Base-by-base conservation (phyloP, 2,888 invertebrate genomes). In the Polydrusus pterygomalis region DNA sequence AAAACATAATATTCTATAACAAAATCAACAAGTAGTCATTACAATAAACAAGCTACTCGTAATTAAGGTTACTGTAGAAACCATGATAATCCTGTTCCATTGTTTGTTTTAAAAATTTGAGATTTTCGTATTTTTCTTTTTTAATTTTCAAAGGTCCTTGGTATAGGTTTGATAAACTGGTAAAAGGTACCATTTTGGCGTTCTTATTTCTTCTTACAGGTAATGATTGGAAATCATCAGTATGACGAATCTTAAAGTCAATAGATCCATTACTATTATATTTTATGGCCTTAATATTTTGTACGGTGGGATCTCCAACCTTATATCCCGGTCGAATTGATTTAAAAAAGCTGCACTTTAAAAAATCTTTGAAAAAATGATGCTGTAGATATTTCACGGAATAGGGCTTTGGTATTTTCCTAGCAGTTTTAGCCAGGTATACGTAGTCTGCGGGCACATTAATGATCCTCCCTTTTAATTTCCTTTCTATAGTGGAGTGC, bases 401-500 rank as follows among this genome's bases (percentile, higher is more conserved):
- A 58, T 65, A 77, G 10, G 69, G 72, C 17, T 49, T 69, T 18
- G 72, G 69, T 20, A 54, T 63, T 62, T 71, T 54, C 63, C 64
- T 64, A 30, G 72, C 72, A 38, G 45, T 54, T 34, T 18, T 17
- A 67, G 67, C 73, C 25, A 65, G 38, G 7, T 65, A 17, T 13
- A 71, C 67, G 47, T 70, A 71, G 25, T 78, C 74, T 10, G 72
- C 75, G 54, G 72, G 71, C 10, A 75, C 64, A 69, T 75, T 71
- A 56, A 68, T 77, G 18, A 51, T 63, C 51, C 25, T 34, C 40
- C 68, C 72, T 70, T 54, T 51, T 10, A 75, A 45, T 47, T 72
- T 56, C n/a, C 58, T 72, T 65, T 78, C 73, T 47, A 76, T 75
- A 10, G 49, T 54, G n/a, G 75, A 74, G 47, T 78, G 74, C 74